A percentile compares a stretch with the other conserved stretches of the same genome.
Evolutionary conservation across 2,113 vertebrate species (phyloP).

Genomic region (Laticauda laticaudata): DNA sequence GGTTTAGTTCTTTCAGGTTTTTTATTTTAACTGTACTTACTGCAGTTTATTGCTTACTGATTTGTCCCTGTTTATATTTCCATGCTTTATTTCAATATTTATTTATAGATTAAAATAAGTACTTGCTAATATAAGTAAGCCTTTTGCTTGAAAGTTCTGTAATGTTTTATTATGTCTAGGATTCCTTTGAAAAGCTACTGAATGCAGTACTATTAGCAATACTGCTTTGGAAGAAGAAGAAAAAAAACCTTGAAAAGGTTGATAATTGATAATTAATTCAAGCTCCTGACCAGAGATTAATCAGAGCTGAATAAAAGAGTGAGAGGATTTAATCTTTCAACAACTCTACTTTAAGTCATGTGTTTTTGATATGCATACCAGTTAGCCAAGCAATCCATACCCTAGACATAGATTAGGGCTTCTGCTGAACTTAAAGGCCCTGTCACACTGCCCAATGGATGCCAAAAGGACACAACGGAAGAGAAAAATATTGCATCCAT

Average conservation of each 20-base stretch:
- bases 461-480: too few species aligned
- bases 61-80: neutral
- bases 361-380: neutral
- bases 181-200: neutral
- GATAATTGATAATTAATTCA: neutral
- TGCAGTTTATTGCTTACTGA: neutral
- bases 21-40: neutral
- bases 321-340: neutral
- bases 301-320: neutral
- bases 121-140: neutral
- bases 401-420: neutral
- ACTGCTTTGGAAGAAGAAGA: neutral
- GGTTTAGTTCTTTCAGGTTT: neutral
- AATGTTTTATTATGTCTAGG: neutral
- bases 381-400: neutral
- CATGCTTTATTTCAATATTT: neutral
- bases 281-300: neutral
- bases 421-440: too few species aligned
- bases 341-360: neutral
- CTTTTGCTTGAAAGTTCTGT: neutral
- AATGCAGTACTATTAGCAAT: neutral
- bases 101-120: neutral
- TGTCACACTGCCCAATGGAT: too few species aligned
- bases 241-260: neutral
- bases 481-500: too few species aligned